Percentiles rank a stretch among this genome's conserved stretches.
phyloP scores from a whole-genome alignment of 2,113 vertebrate species.

The Perca fluviatilis region DNA sequence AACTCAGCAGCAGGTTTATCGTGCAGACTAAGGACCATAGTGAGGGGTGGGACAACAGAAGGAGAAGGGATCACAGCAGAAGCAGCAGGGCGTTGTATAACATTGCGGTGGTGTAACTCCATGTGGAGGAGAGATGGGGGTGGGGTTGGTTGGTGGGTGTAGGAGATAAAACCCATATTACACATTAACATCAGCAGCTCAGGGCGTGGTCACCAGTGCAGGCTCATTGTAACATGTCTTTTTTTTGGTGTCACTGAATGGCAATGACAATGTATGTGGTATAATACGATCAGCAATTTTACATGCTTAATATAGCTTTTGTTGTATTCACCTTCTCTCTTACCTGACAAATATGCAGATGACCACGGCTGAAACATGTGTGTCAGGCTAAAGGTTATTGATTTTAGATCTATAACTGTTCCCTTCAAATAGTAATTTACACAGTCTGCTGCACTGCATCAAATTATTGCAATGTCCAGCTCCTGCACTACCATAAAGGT shows the following conservation, averaged over 20 bases:
- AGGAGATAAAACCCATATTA: constrained; percentile 11
- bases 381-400: constrained; percentile 36
- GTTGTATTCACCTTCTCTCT: not conserved
- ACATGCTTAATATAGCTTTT: not conserved
- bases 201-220: constrained; percentile 60
- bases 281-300: constrained; percentile 5
- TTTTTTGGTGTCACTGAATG: not conserved
- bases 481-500: not conserved
- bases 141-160: constrained; percentile 19
- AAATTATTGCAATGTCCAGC: not conserved
- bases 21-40: not conserved
- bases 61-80: constrained; percentile 25
- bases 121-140: constrained; percentile 38
- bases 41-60: constrained; percentile 36
- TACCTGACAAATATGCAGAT: constrained; percentile 13
- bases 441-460: not conserved
- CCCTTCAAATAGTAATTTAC: not conserved
- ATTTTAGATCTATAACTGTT: constrained; percentile 34
- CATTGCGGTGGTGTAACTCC: constrained; percentile 58
- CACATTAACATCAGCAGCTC: constrained; percentile 41
- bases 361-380: constrained; percentile 2
- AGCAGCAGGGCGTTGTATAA: constrained; percentile 65
- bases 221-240: not conserved
- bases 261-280: not conserved
- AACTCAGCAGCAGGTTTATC: constrained; percentile 26